Evolutionary conservation across 2,888 invertebrate genomes (phyloP).

Genomic region (Sesia bembeciformis): DNA sequence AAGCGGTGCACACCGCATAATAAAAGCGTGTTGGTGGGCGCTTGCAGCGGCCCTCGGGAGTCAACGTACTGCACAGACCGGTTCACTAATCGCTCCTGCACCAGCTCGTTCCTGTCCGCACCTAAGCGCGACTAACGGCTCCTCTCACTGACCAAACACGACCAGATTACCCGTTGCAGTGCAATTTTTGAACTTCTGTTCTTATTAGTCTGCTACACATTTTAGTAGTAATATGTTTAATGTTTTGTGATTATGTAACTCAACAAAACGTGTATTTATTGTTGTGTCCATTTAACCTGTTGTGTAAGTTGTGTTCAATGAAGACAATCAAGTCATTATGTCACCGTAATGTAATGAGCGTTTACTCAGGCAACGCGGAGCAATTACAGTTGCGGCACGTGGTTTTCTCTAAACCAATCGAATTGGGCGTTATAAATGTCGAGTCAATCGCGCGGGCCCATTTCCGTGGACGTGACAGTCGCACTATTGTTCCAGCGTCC

Average conservation of each 20-base stretch:
- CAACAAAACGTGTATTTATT: background rate
- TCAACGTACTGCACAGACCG: slow-evolving; percentile 66
- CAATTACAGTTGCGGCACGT: slow-evolving; percentile 13
- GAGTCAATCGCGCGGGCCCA: slow-evolving; percentile 22
- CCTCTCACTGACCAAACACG: slow-evolving; percentile 33
- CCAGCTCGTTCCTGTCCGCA: slow-evolving; percentile 59
- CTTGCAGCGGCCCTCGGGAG: slow-evolving; percentile 51
- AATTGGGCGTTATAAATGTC: slow-evolving; percentile 28
- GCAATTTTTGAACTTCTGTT: background rate
- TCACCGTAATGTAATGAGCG: slow-evolving; percentile 20
- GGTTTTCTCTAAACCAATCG: slow-evolving; percentile 40
- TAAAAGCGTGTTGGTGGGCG: slow-evolving; percentile 33
- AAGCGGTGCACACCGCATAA: background rate
- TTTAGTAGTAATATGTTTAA: too few relatives aligned
- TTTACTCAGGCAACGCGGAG: slow-evolving; percentile 11
- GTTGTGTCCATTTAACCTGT: background rate
- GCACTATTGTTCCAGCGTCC: slow-evolving; percentile 34
- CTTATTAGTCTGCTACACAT: too few relatives aligned
- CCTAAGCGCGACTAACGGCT: slow-evolving; percentile 66
- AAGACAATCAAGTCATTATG: slow-evolving; percentile 32
- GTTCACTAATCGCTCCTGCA: slow-evolving; percentile 70
- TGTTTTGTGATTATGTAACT: background rate
- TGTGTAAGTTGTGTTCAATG: slow-evolving; percentile 1
- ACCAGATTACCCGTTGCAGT: slow-evolving; percentile 21
- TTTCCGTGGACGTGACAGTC: slow-evolving; percentile 50